Percentiles rank a stretch among this genome's conserved stretches.
Evolutionary conservation across 1,140 invertebrate genomes (phyloP).

Genomic region (Spodoptera frugiperda): DNA sequence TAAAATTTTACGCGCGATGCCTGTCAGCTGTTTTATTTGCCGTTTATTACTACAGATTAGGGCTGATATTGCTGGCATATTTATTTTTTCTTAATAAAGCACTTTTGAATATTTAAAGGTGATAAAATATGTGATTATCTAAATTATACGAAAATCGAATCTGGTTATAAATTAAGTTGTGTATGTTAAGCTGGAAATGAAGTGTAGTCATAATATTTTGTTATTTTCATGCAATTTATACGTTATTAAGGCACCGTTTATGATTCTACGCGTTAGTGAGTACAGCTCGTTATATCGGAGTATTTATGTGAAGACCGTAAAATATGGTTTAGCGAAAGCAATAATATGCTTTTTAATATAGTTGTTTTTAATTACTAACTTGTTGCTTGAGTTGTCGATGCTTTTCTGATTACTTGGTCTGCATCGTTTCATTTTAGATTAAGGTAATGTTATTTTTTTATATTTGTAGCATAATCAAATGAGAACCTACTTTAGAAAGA

Average conservation of each 20-base stretch:
- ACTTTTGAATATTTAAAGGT: constrained; percentile 35
- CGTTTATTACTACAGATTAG: constrained; percentile 38
- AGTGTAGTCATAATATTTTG: constrained; percentile 28
- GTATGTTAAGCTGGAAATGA: constrained; percentile 5
- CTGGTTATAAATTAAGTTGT: constrained; percentile 22
- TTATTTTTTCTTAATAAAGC: constrained; percentile 43
- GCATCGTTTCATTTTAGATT: too few relatives aligned
- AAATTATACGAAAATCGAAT: constrained; percentile 37
- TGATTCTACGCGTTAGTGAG: not conserved
- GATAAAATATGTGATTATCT: constrained; percentile 37
- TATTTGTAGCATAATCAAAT: too few relatives aligned
- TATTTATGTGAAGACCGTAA: too few relatives aligned
- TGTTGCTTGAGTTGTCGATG: too few relatives aligned
- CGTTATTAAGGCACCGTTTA: not conserved
- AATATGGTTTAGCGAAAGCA: too few relatives aligned
- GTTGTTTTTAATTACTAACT: too few relatives aligned
- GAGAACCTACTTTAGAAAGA: too few relatives aligned
- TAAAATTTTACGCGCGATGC: constrained; percentile 60
- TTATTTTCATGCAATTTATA: constrained; percentile 16
- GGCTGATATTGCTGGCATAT: constrained; percentile 34
- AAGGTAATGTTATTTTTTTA: too few relatives aligned
- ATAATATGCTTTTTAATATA: too few relatives aligned
- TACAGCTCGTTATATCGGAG: too few relatives aligned
- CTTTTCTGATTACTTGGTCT: too few relatives aligned
- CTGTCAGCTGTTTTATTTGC: constrained; percentile 61